A percentile compares a stretch with the other conserved stretches of the same genome.
phyloP scores from a whole-genome alignment of 2,797 vertebrate species.

The Phataginus tricuspis region DNA sequence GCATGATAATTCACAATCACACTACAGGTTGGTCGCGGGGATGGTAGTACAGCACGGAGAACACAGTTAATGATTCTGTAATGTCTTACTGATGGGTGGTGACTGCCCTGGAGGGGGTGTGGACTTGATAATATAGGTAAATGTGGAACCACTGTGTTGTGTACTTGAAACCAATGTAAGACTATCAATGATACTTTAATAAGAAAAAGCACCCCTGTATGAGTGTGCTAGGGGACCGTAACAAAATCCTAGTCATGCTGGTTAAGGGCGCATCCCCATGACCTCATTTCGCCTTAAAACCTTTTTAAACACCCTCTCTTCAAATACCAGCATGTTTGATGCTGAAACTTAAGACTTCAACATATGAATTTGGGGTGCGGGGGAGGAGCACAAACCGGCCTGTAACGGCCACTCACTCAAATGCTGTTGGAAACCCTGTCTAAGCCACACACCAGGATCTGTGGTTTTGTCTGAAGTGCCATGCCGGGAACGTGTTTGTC shows the following conservation, averaged over 20 bases:
- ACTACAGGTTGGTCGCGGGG: no score
- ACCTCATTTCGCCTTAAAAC: neutral
- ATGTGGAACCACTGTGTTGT: no score
- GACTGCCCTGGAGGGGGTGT: no score
- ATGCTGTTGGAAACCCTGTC: neutral
- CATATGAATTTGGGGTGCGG: neutral
- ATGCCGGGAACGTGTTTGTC: no score
- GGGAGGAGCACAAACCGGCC: neutral
- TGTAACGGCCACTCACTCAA: neutral
- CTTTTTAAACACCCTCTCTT: neutral
- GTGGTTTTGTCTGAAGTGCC: neutral
- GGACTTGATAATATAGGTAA: no score
- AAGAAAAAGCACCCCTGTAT: neutral
- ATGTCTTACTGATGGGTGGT: no score
- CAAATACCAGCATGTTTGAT: neutral
- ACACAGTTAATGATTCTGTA: no score
- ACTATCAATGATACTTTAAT: no score
- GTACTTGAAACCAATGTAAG: no score
- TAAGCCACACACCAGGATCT: neutral
- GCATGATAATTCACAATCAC: no score
- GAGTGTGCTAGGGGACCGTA: accelerated
- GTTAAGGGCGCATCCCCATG: neutral
- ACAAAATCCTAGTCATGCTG: neutral
- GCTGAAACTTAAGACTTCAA: neutral
- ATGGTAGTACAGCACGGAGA: no score